These are phyloP conservation scores for Neodiprion pinetum DNA, from an alignment of 1,140 invertebrate species.

Conservation along the genomic window DNA sequence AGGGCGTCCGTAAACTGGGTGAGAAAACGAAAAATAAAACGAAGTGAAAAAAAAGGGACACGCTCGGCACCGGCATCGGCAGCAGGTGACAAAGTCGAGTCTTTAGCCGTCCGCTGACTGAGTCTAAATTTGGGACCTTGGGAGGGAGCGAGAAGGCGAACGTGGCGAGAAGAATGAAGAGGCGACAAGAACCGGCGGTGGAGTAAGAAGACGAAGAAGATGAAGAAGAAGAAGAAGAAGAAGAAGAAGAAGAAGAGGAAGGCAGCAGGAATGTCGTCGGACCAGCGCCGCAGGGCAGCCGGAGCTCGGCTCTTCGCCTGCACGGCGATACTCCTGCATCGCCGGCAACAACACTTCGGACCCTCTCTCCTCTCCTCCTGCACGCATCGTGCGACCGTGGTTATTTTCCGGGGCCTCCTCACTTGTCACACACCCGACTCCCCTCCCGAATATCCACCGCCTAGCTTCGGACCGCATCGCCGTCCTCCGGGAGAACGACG, in stretches of 20 bases:
- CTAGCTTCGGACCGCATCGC: conserved; percentile 22
- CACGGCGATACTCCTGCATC: conserved; percentile 17
- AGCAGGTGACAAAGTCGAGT: conserved; percentile 54
- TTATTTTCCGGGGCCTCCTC: conserved; percentile 39
- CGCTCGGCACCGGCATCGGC: neutral
- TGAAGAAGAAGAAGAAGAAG: conserved; percentile 31
- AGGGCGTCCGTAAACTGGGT: neutral
- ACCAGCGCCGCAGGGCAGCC: conserved; percentile 58
- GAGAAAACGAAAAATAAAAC: conserved; percentile 26
- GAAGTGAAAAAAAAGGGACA: conserved; percentile 26
- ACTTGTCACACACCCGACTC: conserved; percentile 44
- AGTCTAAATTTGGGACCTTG: conserved; percentile 39
- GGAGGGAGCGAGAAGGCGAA: conserved; percentile 29
- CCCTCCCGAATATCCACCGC: conserved; percentile 21
- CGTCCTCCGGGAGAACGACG: conserved; percentile 8
- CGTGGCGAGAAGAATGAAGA: conserved; percentile 21
- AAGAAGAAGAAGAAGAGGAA: conserved; percentile 31
- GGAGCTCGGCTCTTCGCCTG: conserved; percentile 23
- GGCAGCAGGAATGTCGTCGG: conserved; percentile 60
- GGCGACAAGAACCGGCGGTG: conserved; percentile 37
- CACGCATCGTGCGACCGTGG: neutral
- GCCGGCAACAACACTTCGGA: conserved; percentile 1
- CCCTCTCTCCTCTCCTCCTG: neutral
- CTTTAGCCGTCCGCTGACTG: conserved; percentile 41
- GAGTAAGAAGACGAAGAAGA: conserved; percentile 41